phyloP scores from a whole-genome alignment of 1,140 invertebrate species.

The Drosophila burlai region DNA sequence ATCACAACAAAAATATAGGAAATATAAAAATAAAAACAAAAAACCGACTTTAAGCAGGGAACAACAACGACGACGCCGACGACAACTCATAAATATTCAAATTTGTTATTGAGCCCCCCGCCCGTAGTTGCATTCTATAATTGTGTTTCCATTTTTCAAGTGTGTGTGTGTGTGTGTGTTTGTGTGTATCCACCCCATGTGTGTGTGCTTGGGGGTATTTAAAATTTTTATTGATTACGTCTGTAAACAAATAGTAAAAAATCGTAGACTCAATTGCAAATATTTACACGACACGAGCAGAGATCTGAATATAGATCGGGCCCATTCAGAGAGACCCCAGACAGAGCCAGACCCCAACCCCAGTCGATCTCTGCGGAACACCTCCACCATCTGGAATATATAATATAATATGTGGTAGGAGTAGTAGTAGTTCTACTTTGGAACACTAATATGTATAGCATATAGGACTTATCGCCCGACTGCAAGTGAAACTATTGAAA shows the following conservation, averaged over 20 bases:
- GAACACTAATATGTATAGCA: constrained; percentile 6
- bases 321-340: constrained; percentile 26
- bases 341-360: constrained; percentile 20
- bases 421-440: background rate
- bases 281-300: constrained; percentile 68
- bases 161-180: background rate
- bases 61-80: constrained; percentile 54
- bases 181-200: background rate
- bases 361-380: constrained; percentile 6
- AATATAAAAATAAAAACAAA: constrained; percentile 14
- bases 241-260: constrained; percentile 80
- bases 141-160: constrained; percentile 53
- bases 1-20: constrained; percentile 10
- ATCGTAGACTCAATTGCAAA: constrained; percentile 77
- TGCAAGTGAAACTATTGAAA: constrained; percentile 47
- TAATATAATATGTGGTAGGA: background rate
- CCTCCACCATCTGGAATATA: background rate
- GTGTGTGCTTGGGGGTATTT: constrained; percentile 19
- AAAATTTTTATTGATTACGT: constrained; percentile 70
- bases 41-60: constrained; percentile 51
- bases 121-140: constrained; percentile 58
- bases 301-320: constrained; percentile 34
- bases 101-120: constrained; percentile 51
- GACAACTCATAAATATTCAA: constrained; percentile 77
- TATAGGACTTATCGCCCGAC: constrained; percentile 38